Evolutionary conservation across 2,888 invertebrate genomes (phyloP), one percentile per base, ranked within the genome.

Genomic region (Drosophila hamatofila): DNA sequence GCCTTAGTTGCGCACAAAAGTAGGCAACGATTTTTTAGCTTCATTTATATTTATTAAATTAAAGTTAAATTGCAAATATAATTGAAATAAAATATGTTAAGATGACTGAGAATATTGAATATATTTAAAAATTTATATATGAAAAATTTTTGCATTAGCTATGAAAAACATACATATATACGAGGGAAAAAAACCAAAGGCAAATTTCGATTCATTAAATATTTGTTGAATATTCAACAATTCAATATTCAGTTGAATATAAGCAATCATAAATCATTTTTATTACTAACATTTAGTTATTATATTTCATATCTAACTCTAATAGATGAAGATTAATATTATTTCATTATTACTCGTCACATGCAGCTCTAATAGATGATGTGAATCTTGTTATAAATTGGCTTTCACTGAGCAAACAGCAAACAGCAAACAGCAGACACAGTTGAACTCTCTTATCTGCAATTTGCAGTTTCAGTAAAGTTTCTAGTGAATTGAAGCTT

Each of bases 361-460:
- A 12, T 6, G 6, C 1, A 42, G 16, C 46, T 25, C 25, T 25
- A 25, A 46, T 23, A 2, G 46, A 46, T n/a, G 18, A 35, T 30
- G 27, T 21, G 5, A 16, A 30, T 30, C n/a, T 18, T 16, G n/a
- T 46, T n/a, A 35, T 27, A 49, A 35, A 56, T 41, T 35, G 2
- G 5, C 5, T 2, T 35, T 25, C 27, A 7, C n/a, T 18, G 41
- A 14, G 16, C 48, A 48, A 21, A 8, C 55, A 52, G 58, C 33
- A 14, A 6, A 7, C 7, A 39, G 16, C 48, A 48, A 21, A 8
- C 55, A 52, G 58, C 33, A 14, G 3, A 7, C 7, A 39, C 7
- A 64, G 61, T 52, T 14, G 18, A 70, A 35, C 57, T 65, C 57
- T 65, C 80, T 79, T 75, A 77, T 75, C 76, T 56, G 52, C 55